Evolutionary conservation across 2,888 invertebrate genomes (phyloP), one percentile per base, ranked within the genome.

Genomic region (Drosophila dives): DNA sequence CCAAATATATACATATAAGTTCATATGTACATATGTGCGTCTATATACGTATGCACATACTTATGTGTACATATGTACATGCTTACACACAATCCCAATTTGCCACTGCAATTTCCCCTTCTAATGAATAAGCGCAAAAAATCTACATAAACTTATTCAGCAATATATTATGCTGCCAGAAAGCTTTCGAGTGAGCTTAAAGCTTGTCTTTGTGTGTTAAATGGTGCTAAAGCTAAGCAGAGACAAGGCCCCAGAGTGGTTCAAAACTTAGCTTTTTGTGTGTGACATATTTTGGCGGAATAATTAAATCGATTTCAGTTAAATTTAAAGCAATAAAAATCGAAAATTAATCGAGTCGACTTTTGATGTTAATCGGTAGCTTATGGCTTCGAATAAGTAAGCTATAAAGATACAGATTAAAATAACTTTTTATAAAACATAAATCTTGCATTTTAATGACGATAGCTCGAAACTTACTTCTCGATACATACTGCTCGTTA

Each of bases 111-210:
- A 5, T 75, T 82, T 82, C 72, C 64, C 86, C 83, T 71, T 7
- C 53, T 38, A 53, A 61, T 64, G 33, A n/a, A 2, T 15, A 5
- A 10, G 45, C 15, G 45, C 2, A 45, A 34, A 38, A 17, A 40
- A 61, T 63, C 32, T 10, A 20, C 42, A 12, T n/a, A 32, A 77
- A 81, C 81, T 81, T 81, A 81, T 83, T 81, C 81, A 81, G 71
- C 84, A 11, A 2, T 17, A 15, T 20, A 45, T 45, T 34, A 11
- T 48, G 42, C n/a, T n/a, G 32, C 10, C 11, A 0, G 3, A 1
- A 11, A 36, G 42, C 51, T 42, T 15, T 53, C 6, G 20, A 2
- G 17, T 6, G 2, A 48, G 65, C 72, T 66, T 65, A 8, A 72
- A 65, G 60, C 45, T 23, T 3, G 0, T 1, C 0, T 12, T 1